phyloP scores from a whole-genome alignment of 2,113 vertebrate genomes.

The Malurus melanocephalus region DNA sequence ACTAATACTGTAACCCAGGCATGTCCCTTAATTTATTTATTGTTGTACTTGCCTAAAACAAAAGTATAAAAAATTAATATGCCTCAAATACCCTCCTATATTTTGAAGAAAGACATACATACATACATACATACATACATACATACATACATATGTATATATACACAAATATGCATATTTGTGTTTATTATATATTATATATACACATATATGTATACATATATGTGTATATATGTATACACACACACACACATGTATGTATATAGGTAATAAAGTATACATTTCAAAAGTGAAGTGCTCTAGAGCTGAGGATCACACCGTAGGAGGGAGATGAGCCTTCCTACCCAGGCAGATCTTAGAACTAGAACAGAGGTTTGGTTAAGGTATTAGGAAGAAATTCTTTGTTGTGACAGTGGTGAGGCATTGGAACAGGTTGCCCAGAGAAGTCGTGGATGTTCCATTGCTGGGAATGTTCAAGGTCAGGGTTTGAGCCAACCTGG shows the following conservation, averaged over 20 bases:
- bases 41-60: neutral
- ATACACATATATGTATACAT: rapidly evolving
- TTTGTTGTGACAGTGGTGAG: neutral
- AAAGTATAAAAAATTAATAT: no score
- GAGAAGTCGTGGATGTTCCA: neutral
- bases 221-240: neutral
- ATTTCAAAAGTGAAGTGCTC: neutral
- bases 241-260: rapidly evolving
- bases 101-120: neutral
- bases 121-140: neutral
- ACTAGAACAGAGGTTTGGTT: neutral
- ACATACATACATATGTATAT: neutral
- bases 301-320: neutral
- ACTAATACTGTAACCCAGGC: neutral
- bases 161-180: no score
- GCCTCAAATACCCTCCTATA: rapidly evolving
- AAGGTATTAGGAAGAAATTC: neutral
- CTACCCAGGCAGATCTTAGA: neutral
- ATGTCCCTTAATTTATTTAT: neutral
- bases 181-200: no score
- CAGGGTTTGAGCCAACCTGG: neutral
- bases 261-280: neutral
- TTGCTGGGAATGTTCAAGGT: neutral
- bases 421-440: neutral
- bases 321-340: neutral